Evolutionary conservation across 2,888 invertebrate species (phyloP), one percentile per base, ranked within the genome.

Genomic region (Lacanobia oleracea): DNA sequence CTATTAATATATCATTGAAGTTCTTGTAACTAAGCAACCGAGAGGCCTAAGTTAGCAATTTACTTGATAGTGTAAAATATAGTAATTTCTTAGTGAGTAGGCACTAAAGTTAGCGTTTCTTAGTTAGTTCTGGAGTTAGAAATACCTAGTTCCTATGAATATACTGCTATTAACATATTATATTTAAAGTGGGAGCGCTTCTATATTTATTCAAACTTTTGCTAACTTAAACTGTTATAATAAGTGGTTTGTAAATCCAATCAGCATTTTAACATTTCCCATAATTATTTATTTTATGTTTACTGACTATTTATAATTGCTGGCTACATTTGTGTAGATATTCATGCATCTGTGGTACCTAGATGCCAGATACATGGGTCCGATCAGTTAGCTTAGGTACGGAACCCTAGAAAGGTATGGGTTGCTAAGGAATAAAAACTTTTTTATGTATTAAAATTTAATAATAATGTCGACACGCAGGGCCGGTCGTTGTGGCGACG

Each of bases 31-130:
- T 67, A 60, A 57, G 33, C 16, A 60, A 64, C 61, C 48, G 65
- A 50, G 21, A 37, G 33, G 10, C 12, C 62, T 59, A 69, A 69
- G 53, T 69, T 64, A 33, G 67, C 21, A 67, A 75, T 69, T 70
- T 53, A 65, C 65, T 77, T 74, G 53, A 37, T 51, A 50, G 43
- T 48, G 12, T 67, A 48, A 50, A 64, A 48, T 60, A 60, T 18
- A 43, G 33, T 57, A 50, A 7, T 18, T 37, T 45, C 12, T 40
- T 62, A 21, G 37, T 9, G 14, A 18, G 10, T 54, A 56, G 5
- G 10, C 5, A 40, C 45, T 51, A 27, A 66, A 53, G 43, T 68
- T 64, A 27, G 18, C 4, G n/a, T 60, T 60, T 43, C 50, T 43
- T 7, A 65, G 56, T 43, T 7, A 65, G 56, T 48, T 53, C 14